Conservation (phyloP, 2,113 vertebrate genomes). For the Pedionomus torquatus region DNA sequence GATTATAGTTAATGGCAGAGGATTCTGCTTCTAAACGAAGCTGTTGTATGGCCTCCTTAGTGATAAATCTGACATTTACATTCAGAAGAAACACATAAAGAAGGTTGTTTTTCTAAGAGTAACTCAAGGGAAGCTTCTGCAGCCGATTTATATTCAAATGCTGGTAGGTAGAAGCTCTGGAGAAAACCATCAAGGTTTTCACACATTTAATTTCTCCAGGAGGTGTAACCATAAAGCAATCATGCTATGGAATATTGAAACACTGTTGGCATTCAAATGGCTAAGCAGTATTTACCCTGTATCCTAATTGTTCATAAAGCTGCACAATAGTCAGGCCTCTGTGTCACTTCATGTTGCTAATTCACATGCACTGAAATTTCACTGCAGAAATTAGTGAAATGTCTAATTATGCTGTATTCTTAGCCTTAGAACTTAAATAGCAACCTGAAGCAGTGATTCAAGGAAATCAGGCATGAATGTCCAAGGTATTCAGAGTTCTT, state of each 20-base stretch:
- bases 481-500: neutral
- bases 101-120: constrained; percentile 11
- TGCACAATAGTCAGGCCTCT: neutral
- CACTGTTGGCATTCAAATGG: neutral
- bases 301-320: neutral
- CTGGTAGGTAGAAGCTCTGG: neutral
- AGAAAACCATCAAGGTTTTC: constrained; percentile 8
- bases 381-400: neutral
- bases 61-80: constrained; percentile 46
- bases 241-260: neutral
- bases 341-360: neutral
- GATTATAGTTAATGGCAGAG: neutral
- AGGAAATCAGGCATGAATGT: neutral
- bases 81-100: constrained; percentile 28
- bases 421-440: constrained; percentile 35
- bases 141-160: constrained; percentile 32
- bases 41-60: constrained; percentile 12
- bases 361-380: neutral
- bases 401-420: neutral
- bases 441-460: neutral
- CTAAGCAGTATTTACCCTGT: neutral
- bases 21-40: neutral
- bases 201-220: neutral
- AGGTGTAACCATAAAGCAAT: neutral
- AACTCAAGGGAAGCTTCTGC: constrained; percentile 7